Percentiles rank a stretch among this genome's conserved stretches.
Conservation (phyloP, 2,888 invertebrate genomes). For the Trimorus sp. region DNA sequence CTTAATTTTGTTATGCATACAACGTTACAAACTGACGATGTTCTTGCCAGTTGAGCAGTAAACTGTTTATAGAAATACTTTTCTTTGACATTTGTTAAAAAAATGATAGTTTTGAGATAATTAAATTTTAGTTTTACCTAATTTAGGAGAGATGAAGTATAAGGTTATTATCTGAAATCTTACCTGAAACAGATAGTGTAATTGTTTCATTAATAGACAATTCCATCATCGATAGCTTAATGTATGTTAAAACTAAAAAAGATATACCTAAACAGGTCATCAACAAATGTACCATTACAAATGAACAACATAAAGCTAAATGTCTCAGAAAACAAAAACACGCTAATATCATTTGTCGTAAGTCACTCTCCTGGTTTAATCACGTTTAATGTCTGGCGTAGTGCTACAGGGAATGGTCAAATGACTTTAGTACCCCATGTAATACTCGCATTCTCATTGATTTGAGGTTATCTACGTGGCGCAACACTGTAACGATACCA, state of each 20-base stretch:
- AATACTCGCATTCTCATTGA: conserved; percentile 48
- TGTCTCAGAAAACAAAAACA: conserved; percentile 8
- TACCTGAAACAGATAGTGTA: not conserved
- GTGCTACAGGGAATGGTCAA: conserved; percentile 38
- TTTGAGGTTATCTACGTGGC: conserved; percentile 52
- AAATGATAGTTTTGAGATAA: too few species aligned
- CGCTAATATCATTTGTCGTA: conserved; percentile 23
- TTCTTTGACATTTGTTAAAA: too few species aligned
- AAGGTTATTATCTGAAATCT: not conserved
- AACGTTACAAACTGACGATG: conserved; percentile 14
- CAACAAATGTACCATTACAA: not conserved
- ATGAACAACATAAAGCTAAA: conserved; percentile 7
- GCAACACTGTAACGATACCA: conserved; percentile 30
- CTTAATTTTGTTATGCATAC: not conserved
- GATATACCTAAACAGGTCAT: too few species aligned
- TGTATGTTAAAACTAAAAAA: too few species aligned
- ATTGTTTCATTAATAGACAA: not conserved
- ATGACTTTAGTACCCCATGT: conserved; percentile 60
- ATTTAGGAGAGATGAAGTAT: too few species aligned
- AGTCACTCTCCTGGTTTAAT: conserved; percentile 47
- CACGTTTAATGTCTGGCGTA: conserved; percentile 32
- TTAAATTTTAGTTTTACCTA: too few species aligned
- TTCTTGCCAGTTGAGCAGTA: not conserved
- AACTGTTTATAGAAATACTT: too few species aligned
- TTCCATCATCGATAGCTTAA: not conserved